Conservation (phyloP, 2,888 invertebrate species). For the Koerneria pararmatus region DNA sequence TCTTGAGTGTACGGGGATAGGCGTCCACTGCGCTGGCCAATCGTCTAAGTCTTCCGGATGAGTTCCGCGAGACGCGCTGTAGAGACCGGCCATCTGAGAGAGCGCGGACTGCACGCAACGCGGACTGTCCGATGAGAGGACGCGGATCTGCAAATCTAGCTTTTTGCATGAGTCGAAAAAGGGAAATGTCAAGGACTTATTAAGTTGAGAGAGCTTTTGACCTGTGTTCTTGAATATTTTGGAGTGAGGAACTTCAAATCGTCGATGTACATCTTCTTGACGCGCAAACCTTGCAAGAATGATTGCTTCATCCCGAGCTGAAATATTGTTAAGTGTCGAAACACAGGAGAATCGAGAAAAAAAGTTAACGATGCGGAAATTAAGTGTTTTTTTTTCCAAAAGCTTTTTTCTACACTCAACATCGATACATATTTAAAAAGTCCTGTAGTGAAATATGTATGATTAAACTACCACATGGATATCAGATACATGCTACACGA, state of each 20-base stretch:
- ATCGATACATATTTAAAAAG: too few species aligned
- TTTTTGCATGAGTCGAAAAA: constrained; percentile 1
- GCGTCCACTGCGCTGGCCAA: constrained; percentile 18
- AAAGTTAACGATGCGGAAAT: too few species aligned
- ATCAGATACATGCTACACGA: too few species aligned
- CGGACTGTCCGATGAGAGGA: constrained; percentile 19
- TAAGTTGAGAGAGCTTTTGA: background rate
- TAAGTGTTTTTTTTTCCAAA: too few species aligned
- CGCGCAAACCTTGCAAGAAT: constrained; percentile 17
- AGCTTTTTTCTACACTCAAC: too few species aligned
- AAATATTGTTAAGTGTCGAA: background rate
- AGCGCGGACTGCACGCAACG: constrained; percentile 20
- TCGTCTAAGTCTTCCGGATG: constrained; percentile 3
- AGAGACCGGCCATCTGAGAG: constrained; percentile 16
- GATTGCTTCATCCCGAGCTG: constrained; percentile 21
- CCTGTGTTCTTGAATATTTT: constrained; percentile 12
- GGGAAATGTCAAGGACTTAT: background rate
- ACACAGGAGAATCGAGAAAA: background rate
- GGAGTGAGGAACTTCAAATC: background rate
- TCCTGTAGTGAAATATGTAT: too few species aligned
- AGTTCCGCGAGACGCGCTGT: constrained; percentile 5
- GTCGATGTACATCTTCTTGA: constrained; percentile 13
- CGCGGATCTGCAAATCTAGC: background rate
- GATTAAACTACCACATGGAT: too few species aligned
- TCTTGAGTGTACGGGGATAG: constrained; percentile 16